phyloP scores from a whole-genome alignment of 1,140 invertebrate species.

The Archivesica marissinica region DNA sequence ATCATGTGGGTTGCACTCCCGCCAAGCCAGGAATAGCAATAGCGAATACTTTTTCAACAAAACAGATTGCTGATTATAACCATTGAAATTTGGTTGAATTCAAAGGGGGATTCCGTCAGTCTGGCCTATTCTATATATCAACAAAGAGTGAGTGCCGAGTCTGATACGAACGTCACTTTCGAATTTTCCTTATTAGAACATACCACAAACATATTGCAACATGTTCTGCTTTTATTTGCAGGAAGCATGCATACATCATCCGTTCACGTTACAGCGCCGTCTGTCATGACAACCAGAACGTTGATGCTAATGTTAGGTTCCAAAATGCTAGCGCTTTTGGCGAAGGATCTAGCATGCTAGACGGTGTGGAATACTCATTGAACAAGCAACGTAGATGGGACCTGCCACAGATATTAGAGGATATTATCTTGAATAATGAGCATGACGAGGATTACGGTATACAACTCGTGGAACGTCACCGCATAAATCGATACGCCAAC shows the following conservation, averaged over 20 bases:
- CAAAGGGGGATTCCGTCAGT: neutral
- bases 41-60: neutral
- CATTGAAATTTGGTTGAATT: neutral
- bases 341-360: conserved; percentile 1
- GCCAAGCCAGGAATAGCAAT: no score
- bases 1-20: no score
- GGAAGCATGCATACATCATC: neutral
- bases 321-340: conserved; percentile 27
- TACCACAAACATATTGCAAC: neutral
- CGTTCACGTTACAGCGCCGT: neutral
- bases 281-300: neutral
- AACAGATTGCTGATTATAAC: neutral
- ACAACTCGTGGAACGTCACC: conserved; percentile 43
- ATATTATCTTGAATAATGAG: neutral
- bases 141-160: neutral
- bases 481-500: conserved; percentile 8
- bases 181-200: neutral
- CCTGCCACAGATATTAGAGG: conserved; percentile 15
- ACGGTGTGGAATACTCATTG: conserved; percentile 42
- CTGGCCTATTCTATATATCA: neutral
- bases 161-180: neutral
- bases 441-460: conserved; percentile 26
- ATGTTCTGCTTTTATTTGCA: conserved; percentile 1
- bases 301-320: conserved; percentile 9
- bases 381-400: conserved; percentile 58